Percentiles rank a stretch among this genome's conserved stretches.
Evolutionary conservation across 1,140 invertebrate species (phyloP).

Genomic region (Drosophila kanapiae): DNA sequence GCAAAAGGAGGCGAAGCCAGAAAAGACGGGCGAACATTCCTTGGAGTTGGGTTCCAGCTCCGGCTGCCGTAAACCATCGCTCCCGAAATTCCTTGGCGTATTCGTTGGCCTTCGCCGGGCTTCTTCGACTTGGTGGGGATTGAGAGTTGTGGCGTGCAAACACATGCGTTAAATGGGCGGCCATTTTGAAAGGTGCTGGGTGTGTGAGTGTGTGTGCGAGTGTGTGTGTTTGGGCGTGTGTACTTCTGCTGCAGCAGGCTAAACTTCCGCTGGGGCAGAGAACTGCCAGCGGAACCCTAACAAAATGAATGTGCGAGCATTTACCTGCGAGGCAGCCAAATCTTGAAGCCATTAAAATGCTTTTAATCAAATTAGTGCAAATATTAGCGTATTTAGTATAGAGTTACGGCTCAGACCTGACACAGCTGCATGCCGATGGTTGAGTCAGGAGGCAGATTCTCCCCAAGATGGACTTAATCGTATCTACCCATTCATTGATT

Average conservation of each 20-base stretch:
- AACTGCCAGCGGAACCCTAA: conserved; percentile 26
- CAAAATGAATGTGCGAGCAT: conserved; percentile 55
- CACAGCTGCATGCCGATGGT: conserved; percentile 19
- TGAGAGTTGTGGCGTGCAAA: conserved; percentile 59
- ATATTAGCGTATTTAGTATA: conserved; percentile 62
- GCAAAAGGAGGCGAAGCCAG: conserved; percentile 48
- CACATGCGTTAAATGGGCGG: conserved; percentile 80
- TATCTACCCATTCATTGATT: neutral
- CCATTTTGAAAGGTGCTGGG: conserved; percentile 60
- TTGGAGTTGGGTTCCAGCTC: conserved; percentile 38
- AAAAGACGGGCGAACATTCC: conserved; percentile 55
- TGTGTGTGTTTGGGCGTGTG: conserved; percentile 34
- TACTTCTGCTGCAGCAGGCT: conserved; percentile 62
- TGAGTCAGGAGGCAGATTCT: neutral
- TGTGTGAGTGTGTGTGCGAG: neutral
- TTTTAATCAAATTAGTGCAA: conserved; percentile 82
- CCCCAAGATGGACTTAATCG: neutral
- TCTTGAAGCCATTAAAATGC: conserved; percentile 76
- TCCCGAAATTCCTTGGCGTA: conserved; percentile 54
- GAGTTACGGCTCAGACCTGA: conserved; percentile 32
- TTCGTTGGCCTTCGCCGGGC: conserved; percentile 23
- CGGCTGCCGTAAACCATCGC: conserved; percentile 35
- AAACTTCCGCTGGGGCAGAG: conserved; percentile 55
- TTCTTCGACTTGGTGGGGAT: conserved; percentile 51
- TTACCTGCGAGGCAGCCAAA: conserved; percentile 64